Evolutionary conservation across 2,888 invertebrate species (phyloP).

Genomic region (Molorchus minor): DNA sequence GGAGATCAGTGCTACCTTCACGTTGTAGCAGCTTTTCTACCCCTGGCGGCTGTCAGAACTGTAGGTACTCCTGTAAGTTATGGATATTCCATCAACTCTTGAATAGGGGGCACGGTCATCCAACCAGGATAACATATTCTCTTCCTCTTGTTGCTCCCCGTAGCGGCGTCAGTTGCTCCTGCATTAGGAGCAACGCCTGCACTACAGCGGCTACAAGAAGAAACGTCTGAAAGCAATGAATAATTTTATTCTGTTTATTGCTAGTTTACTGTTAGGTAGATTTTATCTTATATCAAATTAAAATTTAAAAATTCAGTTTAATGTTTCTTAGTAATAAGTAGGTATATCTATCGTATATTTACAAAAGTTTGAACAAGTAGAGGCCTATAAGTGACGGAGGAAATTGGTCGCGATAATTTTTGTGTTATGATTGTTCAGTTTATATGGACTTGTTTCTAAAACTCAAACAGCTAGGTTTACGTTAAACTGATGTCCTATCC

Average conservation of each 20-base stretch:
- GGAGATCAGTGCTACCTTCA: not conserved
- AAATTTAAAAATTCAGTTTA: too few species aligned
- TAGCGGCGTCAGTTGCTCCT: not conserved
- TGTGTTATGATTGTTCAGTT: too few species aligned
- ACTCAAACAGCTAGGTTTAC: too few species aligned
- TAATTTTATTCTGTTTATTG: conserved; percentile 13
- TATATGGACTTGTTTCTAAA: too few species aligned
- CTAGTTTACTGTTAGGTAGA: not conserved
- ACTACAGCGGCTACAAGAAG: not conserved
- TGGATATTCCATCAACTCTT: conserved; percentile 11
- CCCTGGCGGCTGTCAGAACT: not conserved
- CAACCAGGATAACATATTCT: conserved; percentile 9
- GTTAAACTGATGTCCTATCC: too few species aligned
- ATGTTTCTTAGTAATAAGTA: too few species aligned
- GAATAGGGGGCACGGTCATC: not conserved
- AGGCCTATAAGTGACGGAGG: too few species aligned
- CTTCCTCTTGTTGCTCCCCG: not conserved
- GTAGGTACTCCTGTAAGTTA: not conserved
- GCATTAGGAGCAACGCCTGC: not conserved
- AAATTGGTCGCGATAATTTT: too few species aligned
- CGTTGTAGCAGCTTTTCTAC: not conserved
- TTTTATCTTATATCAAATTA: too few species aligned
- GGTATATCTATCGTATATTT: too few species aligned
- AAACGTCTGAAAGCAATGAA: conserved; percentile 8
- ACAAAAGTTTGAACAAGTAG: too few species aligned